Evolutionary conservation across 37 sponge, comb jelly and placozoan species (phyloP), one percentile per base, ranked within the genome.

Genomic region (Corticium candelabrum): DNA sequence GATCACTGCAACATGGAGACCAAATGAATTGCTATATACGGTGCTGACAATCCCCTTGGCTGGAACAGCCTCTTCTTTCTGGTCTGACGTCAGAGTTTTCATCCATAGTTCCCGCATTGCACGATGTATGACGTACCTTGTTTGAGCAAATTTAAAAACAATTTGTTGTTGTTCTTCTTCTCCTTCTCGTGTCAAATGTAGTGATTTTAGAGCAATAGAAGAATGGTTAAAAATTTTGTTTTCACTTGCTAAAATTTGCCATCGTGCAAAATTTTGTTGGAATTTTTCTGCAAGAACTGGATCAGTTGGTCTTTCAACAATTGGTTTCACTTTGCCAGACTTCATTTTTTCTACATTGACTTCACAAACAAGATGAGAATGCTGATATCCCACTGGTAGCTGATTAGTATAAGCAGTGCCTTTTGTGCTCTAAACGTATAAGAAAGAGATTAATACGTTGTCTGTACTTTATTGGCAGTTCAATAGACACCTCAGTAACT

Each of bases 371-470:
- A 50, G 62, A 11, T 11, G 21, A 11, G 62, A 50, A 50, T 50
- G 62, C 11, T 11, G 21, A 50, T 50, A 50, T 11, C 62, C 62
- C 11, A 21, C 15, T 21, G 21, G 62, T 27, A 21, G 62, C 15
- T 21, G 21, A 27, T 50, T 50, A 11, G 62, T 50, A 27, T 11
- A 11, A 50, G 11, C 11, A 21, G 15, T 50, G 11, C 62, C 62
- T 50, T 50, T 21, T 21, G 62, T 50, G 11, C 15, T 27, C 62
- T 50, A 50, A 21, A 50, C 11, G 21, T 21, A 21, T 11, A 27
- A 50, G 62, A 50, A 21, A 50, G 62, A 50, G 21, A n/a, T n/a
- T n/a, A 50, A 50, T 50, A 50, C 62, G 62, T 50, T 50, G 62
- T 50, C 11, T 50, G 11, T 27, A 50, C 21, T 50, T 21, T 27